Evolutionary conservation across 1,140 invertebrate genomes (phyloP).

Genomic region (Phymorhynchus buccinoides): DNA sequence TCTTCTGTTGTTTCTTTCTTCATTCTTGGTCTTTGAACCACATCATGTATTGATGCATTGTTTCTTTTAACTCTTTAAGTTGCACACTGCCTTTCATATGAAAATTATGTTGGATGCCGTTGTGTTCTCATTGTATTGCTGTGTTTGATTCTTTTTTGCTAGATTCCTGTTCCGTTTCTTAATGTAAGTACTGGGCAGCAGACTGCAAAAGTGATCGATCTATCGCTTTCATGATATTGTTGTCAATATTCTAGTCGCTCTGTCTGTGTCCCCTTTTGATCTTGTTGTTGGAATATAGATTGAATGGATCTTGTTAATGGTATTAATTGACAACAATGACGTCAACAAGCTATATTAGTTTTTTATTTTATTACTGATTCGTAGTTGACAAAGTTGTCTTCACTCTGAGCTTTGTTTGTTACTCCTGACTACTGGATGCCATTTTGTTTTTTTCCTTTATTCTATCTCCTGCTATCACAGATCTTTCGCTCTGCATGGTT

Average conservation of each 20-base stretch:
- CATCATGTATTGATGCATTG: neutral
- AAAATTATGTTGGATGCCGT: neutral
- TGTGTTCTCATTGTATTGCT: slow-evolving; percentile 9
- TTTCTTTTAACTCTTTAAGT: neutral
- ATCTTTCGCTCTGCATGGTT: neutral
- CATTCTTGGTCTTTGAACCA: neutral
- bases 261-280: neutral
- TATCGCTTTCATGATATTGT: neutral
- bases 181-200: slow-evolving; percentile 25
- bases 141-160: slow-evolving; percentile 36
- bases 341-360: no score
- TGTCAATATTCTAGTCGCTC: neutral
- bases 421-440: neutral
- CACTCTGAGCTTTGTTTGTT: neutral
- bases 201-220: neutral
- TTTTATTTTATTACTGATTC: no score
- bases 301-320: no score
- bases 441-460: neutral
- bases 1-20: neutral
- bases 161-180: slow-evolving; percentile 41
- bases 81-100: neutral
- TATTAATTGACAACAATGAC: no score
- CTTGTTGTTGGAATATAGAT: no score
- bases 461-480: neutral
- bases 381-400: no score